Evolutionary conservation across 2,888 invertebrate genomes (phyloP).

Genomic region (Dyspetes luteomarginatus): DNA sequence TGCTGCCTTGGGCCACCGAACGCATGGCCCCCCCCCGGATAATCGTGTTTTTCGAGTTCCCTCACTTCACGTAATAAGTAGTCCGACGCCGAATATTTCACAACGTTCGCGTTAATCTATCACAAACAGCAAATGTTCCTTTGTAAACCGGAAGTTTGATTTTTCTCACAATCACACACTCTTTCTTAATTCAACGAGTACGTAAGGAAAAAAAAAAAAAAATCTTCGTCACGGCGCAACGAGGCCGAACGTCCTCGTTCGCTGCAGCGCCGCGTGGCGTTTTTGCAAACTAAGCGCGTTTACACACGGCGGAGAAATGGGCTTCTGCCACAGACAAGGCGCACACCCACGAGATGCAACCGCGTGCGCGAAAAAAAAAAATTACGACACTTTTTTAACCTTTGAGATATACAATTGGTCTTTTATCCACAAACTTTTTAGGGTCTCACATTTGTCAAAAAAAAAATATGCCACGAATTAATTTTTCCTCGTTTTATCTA

Average conservation of each 20-base stretch:
- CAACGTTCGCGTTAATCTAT: background rate
- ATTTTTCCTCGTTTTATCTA: background rate
- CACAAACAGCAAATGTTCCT: slow-evolving; percentile 4
- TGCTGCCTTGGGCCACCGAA: slow-evolving; percentile 68
- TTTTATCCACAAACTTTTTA: background rate
- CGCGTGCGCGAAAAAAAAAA: slow-evolving; percentile 38
- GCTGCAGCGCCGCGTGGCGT: slow-evolving; percentile 40
- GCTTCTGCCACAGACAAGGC: slow-evolving; percentile 51
- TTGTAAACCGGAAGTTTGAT: background rate
- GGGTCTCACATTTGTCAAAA: background rate
- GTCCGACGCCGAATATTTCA: slow-evolving; percentile 41
- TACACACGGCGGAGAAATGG: slow-evolving; percentile 48
- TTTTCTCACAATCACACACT: slow-evolving; percentile 13
- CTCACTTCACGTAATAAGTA: slow-evolving; percentile 47
- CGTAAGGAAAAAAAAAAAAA: slow-evolving; percentile 38
- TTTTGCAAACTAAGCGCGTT: slow-evolving; percentile 47
- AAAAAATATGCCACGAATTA: background rate
- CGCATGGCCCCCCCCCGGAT: slow-evolving; percentile 70
- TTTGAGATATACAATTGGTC: background rate
- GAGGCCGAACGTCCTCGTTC: slow-evolving; percentile 39
- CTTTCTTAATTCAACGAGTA: slow-evolving; percentile 5
- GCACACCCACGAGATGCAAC: slow-evolving; percentile 37
- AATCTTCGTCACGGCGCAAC: slow-evolving; percentile 32
- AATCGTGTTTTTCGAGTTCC: slow-evolving; percentile 39
- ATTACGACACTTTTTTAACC: slow-evolving; percentile 24